Evolutionary conservation across 2,888 invertebrate species (phyloP), one percentile per base, ranked within the genome.

Genomic region (Cetonia aurata): DNA sequence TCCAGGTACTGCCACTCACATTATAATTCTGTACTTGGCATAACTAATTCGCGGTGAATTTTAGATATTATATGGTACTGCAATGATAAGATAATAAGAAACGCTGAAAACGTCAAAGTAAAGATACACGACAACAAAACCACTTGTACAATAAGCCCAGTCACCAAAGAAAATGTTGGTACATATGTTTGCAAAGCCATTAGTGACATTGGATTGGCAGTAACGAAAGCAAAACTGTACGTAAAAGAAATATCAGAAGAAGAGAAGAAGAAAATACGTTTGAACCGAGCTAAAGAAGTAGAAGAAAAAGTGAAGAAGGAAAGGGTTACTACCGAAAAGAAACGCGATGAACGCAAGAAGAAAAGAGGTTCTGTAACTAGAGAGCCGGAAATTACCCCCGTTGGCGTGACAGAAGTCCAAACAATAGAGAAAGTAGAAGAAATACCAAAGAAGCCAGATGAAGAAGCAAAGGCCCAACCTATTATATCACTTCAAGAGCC

Each of bases 51-150:
- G 4, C 31, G 4, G 59, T 67, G 46, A 19, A 57, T 72, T 88
- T 62, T 85, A 94, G 95, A 94, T 87, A 90, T 95, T 75, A 89
- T 93, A 79, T 96, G 96, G 96, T 95, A 93, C 84, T 93, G 91
- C 83, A 91, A 95, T 80, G 92, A 93, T 80, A 92, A 92, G 84
- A 88, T 93, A 67, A 86, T 96, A 75, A 89, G 91, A 78, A 92
- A 91, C 74, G 91, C 93, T 55, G 90, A 92, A 66, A 89, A 91
- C 80, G 87, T 92, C 75, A 89, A 90, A 80, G 89, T 96, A 73
- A 88, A 89, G 78, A 91, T 92, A 74, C 87, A 89, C 78, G 92
- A 94, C 70, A 89, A 91, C 73, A 90, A 87, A 78, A 92, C 95
- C 0, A 87, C 88, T n/a, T 88, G 93, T 75, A 90, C 88, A 31